phyloP scores from a whole-genome alignment of 1,140 invertebrate genomes.

The Argopecten irradians region DNA sequence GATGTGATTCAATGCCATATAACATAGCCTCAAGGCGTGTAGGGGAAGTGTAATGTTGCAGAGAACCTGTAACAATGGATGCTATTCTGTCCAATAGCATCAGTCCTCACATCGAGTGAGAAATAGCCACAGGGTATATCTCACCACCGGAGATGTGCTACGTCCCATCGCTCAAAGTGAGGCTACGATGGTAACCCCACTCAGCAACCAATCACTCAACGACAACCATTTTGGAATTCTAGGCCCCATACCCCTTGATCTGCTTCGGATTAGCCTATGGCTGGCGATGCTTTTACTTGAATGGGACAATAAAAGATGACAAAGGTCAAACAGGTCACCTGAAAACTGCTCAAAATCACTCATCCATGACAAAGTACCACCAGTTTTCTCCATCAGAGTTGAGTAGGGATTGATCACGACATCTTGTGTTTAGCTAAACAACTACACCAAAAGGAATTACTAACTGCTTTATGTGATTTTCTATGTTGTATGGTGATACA shows the following conservation, averaged over 20 bases:
- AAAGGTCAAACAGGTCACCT: background rate
- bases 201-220: conserved; percentile 2
- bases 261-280: background rate
- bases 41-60: background rate
- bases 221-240: background rate
- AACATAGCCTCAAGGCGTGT: background rate
- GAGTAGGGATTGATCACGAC: background rate
- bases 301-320: conserved; percentile 21
- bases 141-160: background rate
- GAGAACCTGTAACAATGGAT: background rate
- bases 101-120: background rate
- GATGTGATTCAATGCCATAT: background rate
- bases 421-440: background rate
- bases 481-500: background rate
- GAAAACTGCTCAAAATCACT: conserved; percentile 17
- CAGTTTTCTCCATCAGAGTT: background rate
- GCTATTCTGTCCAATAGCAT: conserved; percentile 7
- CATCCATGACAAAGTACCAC: conserved; percentile 3
- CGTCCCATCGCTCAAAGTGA: conserved; percentile 14
- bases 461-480: background rate
- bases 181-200: background rate
- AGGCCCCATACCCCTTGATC: background rate
- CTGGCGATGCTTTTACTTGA: conserved; percentile 8
- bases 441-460: conserved; percentile 7
- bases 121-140: background rate